Base-by-base conservation (phyloP, 2,888 invertebrate species). In the Platynereis dumerilii region DNA sequence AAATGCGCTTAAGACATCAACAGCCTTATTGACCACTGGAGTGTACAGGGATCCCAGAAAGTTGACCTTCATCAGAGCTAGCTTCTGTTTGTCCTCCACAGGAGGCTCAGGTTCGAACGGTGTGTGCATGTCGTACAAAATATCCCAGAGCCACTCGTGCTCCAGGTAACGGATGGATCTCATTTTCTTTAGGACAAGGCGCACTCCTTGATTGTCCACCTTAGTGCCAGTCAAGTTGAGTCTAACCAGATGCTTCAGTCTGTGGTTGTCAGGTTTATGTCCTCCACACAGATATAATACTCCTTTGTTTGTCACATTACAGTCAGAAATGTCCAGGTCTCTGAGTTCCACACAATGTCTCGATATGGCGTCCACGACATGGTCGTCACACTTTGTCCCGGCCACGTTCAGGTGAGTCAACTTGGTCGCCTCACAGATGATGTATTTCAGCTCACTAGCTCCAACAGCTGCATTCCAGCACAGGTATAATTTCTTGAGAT, bases 121-220 rank as follows among this genome's bases (percentile, higher is more conserved):
- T 20, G 48, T 48, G 22, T 48, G 48, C 22, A 48, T 48, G 7
- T 48, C 48, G 7, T 5, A 48, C 20, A 48, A 22, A n/a, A 48
- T 48, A 7, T 48, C 48, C 48, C 48, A 48, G 17, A 48, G 48
- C 48, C 48, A 48, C 22, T 48, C 48, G 48, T 48, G 48, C n/a
- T 48, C 48, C 10, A 48, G 17, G 48, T 48, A 48, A n/a, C 22
- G 48, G 7, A 48, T n/a, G 7, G 3, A 10, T 22, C 17, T 48
- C n/a, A 48, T n/a, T n/a, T 48, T 48, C 22, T 48, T 48, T 5
- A 48, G 48, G 10, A 22, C 48, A 3, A 20, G n/a, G 17, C n/a
- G n/a, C 7, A 48, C 48, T 48, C 48, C 48, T 22, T n/a, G n/a
- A 7, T 22, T 48, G n/a, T 22, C 48, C 7, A 48, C 48, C 22